These are phyloP conservation scores for Epinotia bilunana DNA, from an alignment of 2,888 invertebrate genomes.

Conservation along the genomic window DNA sequence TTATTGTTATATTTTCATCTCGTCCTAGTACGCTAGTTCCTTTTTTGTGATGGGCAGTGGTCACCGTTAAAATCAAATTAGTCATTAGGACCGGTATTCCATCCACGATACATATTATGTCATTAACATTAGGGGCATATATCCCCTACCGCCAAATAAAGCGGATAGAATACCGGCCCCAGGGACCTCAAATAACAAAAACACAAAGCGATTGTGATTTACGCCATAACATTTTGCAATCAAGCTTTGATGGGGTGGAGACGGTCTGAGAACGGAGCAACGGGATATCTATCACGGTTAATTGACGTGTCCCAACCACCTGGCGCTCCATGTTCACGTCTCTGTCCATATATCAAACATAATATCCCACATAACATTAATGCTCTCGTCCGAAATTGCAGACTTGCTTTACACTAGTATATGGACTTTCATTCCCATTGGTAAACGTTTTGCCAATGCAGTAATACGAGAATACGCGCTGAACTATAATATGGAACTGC, in stretches of 20 bases:
- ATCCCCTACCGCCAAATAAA: too few species aligned
- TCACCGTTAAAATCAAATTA: background rate
- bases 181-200: background rate
- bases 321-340: conserved; percentile 27
- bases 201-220: background rate
- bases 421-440: background rate
- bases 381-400: conserved; percentile 12
- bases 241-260: conserved; percentile 20
- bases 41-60: background rate
- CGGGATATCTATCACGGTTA: conserved; percentile 35
- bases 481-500: too few species aligned
- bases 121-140: background rate
- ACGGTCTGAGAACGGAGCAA: conserved; percentile 9
- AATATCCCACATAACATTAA: conserved; percentile 24
- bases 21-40: background rate
- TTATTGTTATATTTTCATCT: background rate
- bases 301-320: conserved; percentile 35
- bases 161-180: too few species aligned
- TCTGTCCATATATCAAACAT: conserved; percentile 27
- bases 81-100: too few species aligned
- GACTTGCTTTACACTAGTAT: background rate
- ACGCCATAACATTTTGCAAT: conserved; percentile 12
- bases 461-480: background rate
- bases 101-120: too few species aligned
- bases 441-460: background rate